phyloP scores from a whole-genome alignment of 1,140 invertebrate genomes.

The Chironomus striatipennis region DNA sequence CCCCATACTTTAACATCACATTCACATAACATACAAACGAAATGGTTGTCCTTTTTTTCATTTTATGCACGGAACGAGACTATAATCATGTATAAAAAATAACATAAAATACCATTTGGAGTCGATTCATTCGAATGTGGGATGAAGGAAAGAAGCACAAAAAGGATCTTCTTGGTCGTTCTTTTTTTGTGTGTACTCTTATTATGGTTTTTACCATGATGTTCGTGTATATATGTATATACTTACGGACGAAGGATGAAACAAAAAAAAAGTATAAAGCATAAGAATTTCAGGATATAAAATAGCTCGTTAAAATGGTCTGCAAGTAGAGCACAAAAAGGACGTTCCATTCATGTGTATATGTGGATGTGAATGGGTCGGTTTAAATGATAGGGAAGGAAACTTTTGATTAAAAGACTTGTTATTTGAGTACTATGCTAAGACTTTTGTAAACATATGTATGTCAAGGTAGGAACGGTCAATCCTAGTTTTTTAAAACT shows the following conservation, averaged over 20 bases:
- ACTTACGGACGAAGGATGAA: not conserved
- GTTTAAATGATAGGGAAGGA: not conserved
- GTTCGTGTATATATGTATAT: not conserved
- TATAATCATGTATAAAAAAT: conserved; percentile 22
- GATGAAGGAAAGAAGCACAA: not conserved
- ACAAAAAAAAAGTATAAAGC: conserved; percentile 3
- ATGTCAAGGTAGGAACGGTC: too few relatives aligned
- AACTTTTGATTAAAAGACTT: too few relatives aligned
- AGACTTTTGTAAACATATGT: too few relatives aligned
- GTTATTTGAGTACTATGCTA: too few relatives aligned
- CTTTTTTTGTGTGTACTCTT: not conserved
- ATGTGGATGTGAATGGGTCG: not conserved
- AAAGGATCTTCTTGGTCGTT: not conserved
- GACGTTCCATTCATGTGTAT: conserved; percentile 3
- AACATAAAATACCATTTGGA: conserved; percentile 21
- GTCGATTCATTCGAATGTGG: conserved; percentile 1
- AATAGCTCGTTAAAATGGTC: conserved; percentile 23
- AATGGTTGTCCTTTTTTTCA: conserved; percentile 19
- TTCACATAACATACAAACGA: not conserved
- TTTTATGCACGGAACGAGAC: not conserved
- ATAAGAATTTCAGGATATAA: not conserved
- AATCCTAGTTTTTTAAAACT: too few relatives aligned
- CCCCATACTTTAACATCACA: not conserved
- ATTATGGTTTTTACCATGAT: not conserved
- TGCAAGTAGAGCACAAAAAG: conserved; percentile 15